Percentiles rank a stretch among this genome's conserved stretches.
phyloP scores from a whole-genome alignment of 1,140 invertebrate genomes.

The Meloidogyne chitwoodi region DNA sequence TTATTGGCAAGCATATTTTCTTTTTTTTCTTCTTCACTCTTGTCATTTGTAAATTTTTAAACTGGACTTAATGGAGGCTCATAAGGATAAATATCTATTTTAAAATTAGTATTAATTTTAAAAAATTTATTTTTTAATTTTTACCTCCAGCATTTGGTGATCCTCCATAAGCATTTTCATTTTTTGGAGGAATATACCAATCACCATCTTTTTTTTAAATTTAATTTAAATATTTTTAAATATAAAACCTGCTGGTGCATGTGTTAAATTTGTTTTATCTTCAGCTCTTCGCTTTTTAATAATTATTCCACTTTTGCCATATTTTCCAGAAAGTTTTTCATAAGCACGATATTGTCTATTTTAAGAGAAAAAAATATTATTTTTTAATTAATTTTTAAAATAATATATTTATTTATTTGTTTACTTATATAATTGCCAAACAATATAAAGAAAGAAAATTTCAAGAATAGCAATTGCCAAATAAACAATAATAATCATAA shows the following conservation, averaged over 20 bases:
- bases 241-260: background rate
- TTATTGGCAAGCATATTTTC: background rate
- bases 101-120: background rate
- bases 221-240: background rate
- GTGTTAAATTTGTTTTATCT: background rate
- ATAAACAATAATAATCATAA: slow-evolving; percentile 58
- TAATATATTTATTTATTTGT: no score
- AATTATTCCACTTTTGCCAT: slow-evolving; percentile 12
- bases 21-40: background rate
- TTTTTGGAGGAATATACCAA: slow-evolving; percentile 43
- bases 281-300: slow-evolving; percentile 4
- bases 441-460: slow-evolving; percentile 58
- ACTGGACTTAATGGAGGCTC: slow-evolving; percentile 38
- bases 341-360: slow-evolving; percentile 14
- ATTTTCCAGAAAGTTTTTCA: slow-evolving; percentile 7
- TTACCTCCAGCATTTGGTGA: slow-evolving; percentile 46
- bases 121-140: background rate
- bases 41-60: background rate
- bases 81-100: slow-evolving; percentile 48
- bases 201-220: background rate
- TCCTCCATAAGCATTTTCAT: slow-evolving; percentile 47
- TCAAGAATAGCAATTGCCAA: slow-evolving; percentile 52
- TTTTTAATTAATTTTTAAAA: no score
- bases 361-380: background rate
- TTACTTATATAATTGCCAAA: slow-evolving; percentile 58